Evolutionary conservation across 2,888 invertebrate species (phyloP).

Genomic region (Diadromus collaris): DNA sequence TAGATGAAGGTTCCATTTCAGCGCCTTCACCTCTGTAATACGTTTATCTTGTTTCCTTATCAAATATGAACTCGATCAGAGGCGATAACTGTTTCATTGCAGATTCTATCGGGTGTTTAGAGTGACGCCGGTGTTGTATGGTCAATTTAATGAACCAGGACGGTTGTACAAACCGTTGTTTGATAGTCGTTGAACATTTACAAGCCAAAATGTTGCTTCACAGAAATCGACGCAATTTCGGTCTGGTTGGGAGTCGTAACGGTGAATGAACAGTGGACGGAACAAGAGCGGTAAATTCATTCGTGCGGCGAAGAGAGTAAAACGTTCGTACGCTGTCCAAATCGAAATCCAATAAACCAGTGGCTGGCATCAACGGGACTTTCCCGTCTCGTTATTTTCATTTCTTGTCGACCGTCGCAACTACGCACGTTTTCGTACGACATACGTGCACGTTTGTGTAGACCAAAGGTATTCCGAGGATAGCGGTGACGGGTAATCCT

Average conservation of each 20-base stretch:
- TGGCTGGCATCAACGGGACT: conserved; percentile 9
- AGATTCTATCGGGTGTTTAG: neutral
- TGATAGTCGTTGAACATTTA: neutral
- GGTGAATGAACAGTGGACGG: neutral
- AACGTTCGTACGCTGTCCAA: neutral
- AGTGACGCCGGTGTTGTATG: neutral
- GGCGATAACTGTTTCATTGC: neutral
- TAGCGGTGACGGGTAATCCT: neutral
- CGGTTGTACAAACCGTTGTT: neutral
- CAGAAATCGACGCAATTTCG: conserved; percentile 1
- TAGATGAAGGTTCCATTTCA: too few species aligned
- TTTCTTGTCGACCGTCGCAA: neutral
- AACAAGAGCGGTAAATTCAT: neutral
- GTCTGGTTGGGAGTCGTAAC: neutral
- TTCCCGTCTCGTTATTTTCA: conserved; percentile 20
- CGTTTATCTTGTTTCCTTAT: too few species aligned
- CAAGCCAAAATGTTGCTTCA: neutral
- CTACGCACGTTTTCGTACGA: neutral
- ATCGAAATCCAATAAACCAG: conserved; percentile 11
- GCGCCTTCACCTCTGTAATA: too few species aligned
- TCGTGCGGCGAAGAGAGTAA: conserved; percentile 1
- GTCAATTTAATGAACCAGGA: neutral
- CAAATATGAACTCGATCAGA: too few species aligned
- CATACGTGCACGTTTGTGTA: neutral
- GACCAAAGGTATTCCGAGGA: neutral